Percentiles rank a stretch among this genome's conserved stretches.
Conservation (phyloP, 2,888 invertebrate species). For the Cylindroiulus punctatus region DNA sequence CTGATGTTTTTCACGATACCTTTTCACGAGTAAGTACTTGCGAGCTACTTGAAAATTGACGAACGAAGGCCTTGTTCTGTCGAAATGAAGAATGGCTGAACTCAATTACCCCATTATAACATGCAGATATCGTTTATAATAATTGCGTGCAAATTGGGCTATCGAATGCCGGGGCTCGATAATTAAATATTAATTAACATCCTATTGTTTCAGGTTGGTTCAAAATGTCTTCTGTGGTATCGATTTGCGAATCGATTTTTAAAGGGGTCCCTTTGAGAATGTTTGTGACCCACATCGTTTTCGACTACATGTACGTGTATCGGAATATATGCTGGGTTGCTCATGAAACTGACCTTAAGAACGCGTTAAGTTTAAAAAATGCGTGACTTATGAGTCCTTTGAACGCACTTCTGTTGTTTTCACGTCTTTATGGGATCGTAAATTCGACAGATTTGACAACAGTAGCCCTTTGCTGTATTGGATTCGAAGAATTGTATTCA, state of each 20-base stretch:
- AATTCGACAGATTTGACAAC: neutral
- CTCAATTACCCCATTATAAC: neutral
- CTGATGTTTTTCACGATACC: no score
- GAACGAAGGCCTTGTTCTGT: no score
- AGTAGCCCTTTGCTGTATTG: neutral
- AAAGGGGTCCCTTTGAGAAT: neutral
- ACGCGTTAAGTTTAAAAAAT: neutral
- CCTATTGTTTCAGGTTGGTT: neutral
- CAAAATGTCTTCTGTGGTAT: neutral
- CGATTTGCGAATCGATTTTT: slow-evolving; percentile 13
- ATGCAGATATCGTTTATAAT: neutral
- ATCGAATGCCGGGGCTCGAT: neutral
- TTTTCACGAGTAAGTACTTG: no score
- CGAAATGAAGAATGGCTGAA: no score
- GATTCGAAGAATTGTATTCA: neutral
- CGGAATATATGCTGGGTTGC: neutral
- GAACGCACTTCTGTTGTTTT: no score
- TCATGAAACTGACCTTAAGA: neutral
- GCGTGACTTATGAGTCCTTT: neutral
- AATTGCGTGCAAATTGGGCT: slow-evolving; percentile 12
- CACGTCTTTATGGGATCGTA: neutral
- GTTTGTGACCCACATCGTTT: neutral
- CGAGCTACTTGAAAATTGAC: no score
- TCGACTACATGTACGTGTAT: neutral
- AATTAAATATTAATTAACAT: slow-evolving; percentile 3